Evolutionary conservation across 2,888 invertebrate genomes (phyloP), one percentile per base, ranked within the genome.

Genomic region (Lacanobia oleracea): DNA sequence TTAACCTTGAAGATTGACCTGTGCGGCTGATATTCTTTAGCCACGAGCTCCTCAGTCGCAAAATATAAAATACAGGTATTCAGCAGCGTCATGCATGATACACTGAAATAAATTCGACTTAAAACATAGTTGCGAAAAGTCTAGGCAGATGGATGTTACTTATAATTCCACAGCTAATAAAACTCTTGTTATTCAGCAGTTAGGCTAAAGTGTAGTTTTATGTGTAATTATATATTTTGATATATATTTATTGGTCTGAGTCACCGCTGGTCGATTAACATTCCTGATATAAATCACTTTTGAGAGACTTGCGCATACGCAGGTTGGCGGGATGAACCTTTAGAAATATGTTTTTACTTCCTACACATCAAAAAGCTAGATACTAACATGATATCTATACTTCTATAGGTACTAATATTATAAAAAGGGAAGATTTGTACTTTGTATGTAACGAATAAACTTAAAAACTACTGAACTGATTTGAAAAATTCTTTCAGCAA

Each of bases 251-350:
- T 59, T 60, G 37, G 23, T 10, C 53, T 77, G 75, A 77, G 12
- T 75, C 77, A 63, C 53, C 1, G 48, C 40, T 59, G 53, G 48
- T 66, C 75, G 61, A 77, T 79, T 66, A 74, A 62, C 63, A 72
- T 75, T 75, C 67, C n/a, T 9, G 8, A 0, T 43, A 48, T 80
- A 67, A 80, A 80, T 75, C 79, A 53, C 16, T 43, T 79, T 54
- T 50, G 54, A 43, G 16, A 72, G 50, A 75, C 45, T 23, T 50
- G 69, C 43, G 56, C n/a, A 21, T 40, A 54, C 33, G 72, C n/a
- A 43, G 1, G 45, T 59, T 18, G 6, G 23, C 53, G 48, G 43
- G n/a, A 72, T 8, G 59, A 48, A 18, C 33, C 14, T 79, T 77
- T 18, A 7, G 7, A 48, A 37, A 59, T 57, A 27, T 48, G 10